phyloP scores from a whole-genome alignment of 2,888 invertebrate genomes.

The Amiota mariae region DNA sequence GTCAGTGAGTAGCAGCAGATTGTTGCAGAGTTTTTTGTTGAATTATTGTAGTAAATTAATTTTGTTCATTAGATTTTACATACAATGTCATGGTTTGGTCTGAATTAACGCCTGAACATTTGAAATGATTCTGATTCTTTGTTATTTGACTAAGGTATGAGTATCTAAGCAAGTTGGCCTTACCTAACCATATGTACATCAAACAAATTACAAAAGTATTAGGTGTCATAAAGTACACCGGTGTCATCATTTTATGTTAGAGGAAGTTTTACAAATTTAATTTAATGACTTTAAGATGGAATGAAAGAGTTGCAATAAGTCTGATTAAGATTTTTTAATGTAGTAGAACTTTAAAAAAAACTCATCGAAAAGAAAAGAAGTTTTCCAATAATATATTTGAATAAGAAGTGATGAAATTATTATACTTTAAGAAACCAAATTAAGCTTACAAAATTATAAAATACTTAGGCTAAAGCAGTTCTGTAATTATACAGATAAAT shows the following conservation, averaged over 20 bases:
- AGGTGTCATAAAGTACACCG: slow-evolving; percentile 17
- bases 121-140: slow-evolving; percentile 40
- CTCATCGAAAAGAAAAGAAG: too few species aligned
- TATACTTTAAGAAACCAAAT: too few species aligned
- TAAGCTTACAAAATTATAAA: too few species aligned
- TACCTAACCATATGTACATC: neutral
- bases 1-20: slow-evolving; percentile 49
- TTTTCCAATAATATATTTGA: too few species aligned
- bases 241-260: slow-evolving; percentile 5
- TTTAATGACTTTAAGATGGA: neutral
- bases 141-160: neutral
- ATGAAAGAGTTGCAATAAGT: too few species aligned
- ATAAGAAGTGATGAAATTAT: too few species aligned
- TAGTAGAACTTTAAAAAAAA: too few species aligned
- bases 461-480: too few species aligned
- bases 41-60: slow-evolving; percentile 72
- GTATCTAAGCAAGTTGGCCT: neutral
- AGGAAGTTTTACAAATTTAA: neutral
- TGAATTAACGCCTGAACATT: slow-evolving; percentile 36
- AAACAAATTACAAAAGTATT: slow-evolving; percentile 12
- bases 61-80: slow-evolving; percentile 68
- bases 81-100: slow-evolving; percentile 57
- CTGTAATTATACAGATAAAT: neutral
- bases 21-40: slow-evolving; percentile 58
- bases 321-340: too few species aligned